Evolutionary conservation across 2,113 vertebrate species (phyloP), one percentile per base, ranked within the genome.

Genomic region (Rhineura floridana): DNA sequence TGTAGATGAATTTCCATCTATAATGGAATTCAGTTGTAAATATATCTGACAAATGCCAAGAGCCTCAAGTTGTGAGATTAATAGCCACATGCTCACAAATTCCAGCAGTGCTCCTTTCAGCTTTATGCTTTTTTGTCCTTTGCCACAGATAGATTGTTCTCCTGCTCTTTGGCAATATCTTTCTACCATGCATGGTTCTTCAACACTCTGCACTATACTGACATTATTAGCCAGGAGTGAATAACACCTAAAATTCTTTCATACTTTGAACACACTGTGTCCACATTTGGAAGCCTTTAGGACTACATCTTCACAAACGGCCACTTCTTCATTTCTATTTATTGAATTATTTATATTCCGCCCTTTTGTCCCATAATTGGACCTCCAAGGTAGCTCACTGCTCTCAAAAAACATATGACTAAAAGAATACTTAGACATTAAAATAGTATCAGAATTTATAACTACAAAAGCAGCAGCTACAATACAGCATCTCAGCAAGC

Each of bases 11-110:
- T 89, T 81, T 76, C 78, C 36, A 67, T 82, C 46, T 82, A 42
- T 86, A 89, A 89, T 75, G 70, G 28, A 85, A 82, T 77, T 83
- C 70, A 42, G 65, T 48, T 76, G 55, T 76, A 86, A 89, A 89
- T 76, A 62, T 36, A 33, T 81, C 19, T 81, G 78, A 52, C 69
- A 89, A 89, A 55, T 82, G 69, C 79, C 77, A 86, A n/a, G 79
- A 81, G 44, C 46, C 36, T 82, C 8, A 5, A 81, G 59, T 55
- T 62, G 15, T 23, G 62, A 82, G 55, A 89, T 86, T 81, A 75
- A 89, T 76, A 83, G 81, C 33, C 44, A 21, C 44, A 76, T 52
- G 23, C 44, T 85, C 52, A 63, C 55, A 81, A 89, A 65, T 65
- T 4, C 78, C 17, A 65, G 75, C 88, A 81, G 23, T 39, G 15